Base-by-base conservation (phyloP, 1,140 invertebrate species). In the Bombus terrestris region DNA sequence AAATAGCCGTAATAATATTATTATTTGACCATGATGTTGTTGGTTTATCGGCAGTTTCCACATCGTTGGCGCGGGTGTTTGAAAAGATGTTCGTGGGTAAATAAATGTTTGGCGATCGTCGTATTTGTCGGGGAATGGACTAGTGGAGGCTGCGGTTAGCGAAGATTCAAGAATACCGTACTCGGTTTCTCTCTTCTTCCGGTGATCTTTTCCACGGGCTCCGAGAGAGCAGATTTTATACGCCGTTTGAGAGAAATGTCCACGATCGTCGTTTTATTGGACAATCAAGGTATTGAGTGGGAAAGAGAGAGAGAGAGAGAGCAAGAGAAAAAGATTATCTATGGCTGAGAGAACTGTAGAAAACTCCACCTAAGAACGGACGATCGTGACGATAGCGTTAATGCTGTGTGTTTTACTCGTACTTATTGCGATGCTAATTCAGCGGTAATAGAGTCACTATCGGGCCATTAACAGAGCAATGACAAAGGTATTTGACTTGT, bases 231-330 rank as follows among this genome's bases (percentile, higher is more conserved):
- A 53, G 81, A 83, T 68, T 83, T 83, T 77, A 77, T 68, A 35
- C 73, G 81, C 18, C 81, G 81, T 83, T 83, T 53, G n/a, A 83
- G 73, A 83, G 81, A 83, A 83, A 77, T 83, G 73, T 83, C 73
- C 81, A 66, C 59, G 43, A 83, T 77, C 81, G 73, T 83, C 81
- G 73, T 77, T 83, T 83, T 83, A 83, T 83, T 83, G 81, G 81
- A 83, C 73, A 83, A 83, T 83, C 73, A 68, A 77, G 81, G 57
- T 83, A 83, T 83, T 35, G 81, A 77, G 73, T 37, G 43, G 35
- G 77, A 47, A 35, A 47, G 43, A 79, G 77, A 43, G 15, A 12
- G 39, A 28, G 15, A n/a, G 59, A 12, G 59, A 53, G 32, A 32
- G 32, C 32, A 1, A 32, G 32, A 32, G 32, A 32, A 32, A 6